Evolutionary conservation across 2,888 invertebrate genomes (phyloP).

Genomic region (Drosophila nr. perissopoda): DNA sequence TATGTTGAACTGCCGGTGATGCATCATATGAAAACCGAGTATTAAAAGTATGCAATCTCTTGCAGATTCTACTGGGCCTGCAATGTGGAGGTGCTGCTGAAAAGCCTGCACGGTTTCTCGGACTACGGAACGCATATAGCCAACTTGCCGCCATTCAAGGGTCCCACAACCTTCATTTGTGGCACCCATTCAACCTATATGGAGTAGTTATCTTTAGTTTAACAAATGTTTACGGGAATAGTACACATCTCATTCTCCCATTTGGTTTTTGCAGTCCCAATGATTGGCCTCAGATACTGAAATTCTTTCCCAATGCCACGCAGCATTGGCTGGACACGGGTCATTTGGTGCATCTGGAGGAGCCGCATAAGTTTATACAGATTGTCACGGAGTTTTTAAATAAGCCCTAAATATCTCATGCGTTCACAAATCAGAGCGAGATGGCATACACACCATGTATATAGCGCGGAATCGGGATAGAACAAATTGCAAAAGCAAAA

Average conservation of each 20-base stretch:
- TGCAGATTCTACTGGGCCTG: conserved; percentile 90
- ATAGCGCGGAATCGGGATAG: not conserved
- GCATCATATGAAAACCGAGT: not conserved
- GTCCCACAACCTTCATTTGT: conserved; percentile 93
- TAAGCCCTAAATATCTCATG: conserved; percentile 1
- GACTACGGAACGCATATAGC: conserved; percentile 47
- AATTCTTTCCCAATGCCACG: conserved; percentile 88
- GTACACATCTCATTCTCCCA: not conserved
- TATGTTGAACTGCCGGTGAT: conserved; percentile 40
- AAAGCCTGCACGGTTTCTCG: conserved; percentile 86
- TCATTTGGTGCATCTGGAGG: conserved; percentile 97
- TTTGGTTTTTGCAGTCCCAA: conserved; percentile 82
- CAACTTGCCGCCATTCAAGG: conserved; percentile 83
- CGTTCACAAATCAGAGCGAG: conserved; percentile 37
- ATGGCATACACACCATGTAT: conserved; percentile 5
- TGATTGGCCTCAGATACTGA: conserved; percentile 87
- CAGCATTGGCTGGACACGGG: conserved; percentile 89
- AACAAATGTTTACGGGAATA: not conserved
- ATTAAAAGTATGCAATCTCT: conserved; percentile 18
- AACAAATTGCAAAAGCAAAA: not conserved
- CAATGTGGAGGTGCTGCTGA: conserved; percentile 90
- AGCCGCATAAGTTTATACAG: conserved; percentile 87
- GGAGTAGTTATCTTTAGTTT: conserved; percentile 85
- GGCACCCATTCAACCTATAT: conserved; percentile 94
- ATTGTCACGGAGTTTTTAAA: conserved; percentile 85